Evolutionary conservation across 2,113 vertebrate species (phyloP), one percentile per base, ranked within the genome.

Genomic region (Empidonax traillii): DNA sequence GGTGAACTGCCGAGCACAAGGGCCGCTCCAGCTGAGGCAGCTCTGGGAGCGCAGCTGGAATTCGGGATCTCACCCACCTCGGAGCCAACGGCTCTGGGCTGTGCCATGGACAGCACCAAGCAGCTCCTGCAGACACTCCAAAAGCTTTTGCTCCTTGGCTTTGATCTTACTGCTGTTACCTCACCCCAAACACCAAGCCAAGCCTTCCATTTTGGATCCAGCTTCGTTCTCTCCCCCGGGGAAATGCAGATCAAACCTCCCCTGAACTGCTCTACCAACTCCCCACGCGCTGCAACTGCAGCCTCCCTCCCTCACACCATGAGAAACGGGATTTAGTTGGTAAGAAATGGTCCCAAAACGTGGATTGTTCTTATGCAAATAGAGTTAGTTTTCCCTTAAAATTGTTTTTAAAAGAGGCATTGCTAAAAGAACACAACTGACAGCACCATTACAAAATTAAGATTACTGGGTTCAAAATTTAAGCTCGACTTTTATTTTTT

Each of bases 391-490:
- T 97, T 95, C 94, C 97, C 97, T 97, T 96, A 87, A 95, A 37
- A 6, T 82, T 81, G 37, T 90, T 95, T 95, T 96, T 89, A 97
- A 97, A 98, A 98, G 96, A 98, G 98, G 98, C 96, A 97, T 97
- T 96, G 98, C 97, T 97, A 97, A 98, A 98, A 98, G 98, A 97
- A 97, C 97, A 98, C 96, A 98, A 98, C 98, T 98, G 99, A 98
- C 99, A 99, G 98, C 99, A 99, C 98, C 99, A 97, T 98, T 98
- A 98, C 98, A 98, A 98, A 99, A 98, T 98, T 98, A 98, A 98
- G 97, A 98, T 98, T 98, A 98, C 98, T 98, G 98, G 98, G 97
- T 98, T 98, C 97, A 97, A 98, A 98, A 98, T 96, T 98, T 92
- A 97, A 98, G 95, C 96, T 95, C 96, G 91, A 52, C 80, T 61